Base-by-base conservation (phyloP, 2,113 vertebrate genomes). In the Jaculus jaculus region DNA sequence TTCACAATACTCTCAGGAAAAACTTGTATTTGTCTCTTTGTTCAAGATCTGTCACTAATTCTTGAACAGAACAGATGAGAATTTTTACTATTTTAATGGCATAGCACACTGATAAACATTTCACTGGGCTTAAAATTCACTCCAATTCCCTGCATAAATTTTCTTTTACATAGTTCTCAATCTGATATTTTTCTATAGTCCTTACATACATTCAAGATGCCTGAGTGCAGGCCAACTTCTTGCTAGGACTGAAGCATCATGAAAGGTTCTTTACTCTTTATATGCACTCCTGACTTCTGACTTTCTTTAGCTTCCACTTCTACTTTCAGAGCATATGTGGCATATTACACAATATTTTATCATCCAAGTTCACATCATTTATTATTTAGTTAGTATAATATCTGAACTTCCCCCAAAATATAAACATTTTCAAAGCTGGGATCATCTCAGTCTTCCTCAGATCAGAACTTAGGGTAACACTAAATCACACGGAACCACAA, bases 381-480 rank as follows among this genome's bases (percentile, higher is more conserved):
- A n/a, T n/a, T 75, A 78, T 10, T 54, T 85, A 47, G 37, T 78
- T 78, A 39, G 26, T 3, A 6, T 51, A 68, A 4, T 17, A 58
- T 7, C 17, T 11, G 66, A 32, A 0, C 0, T 3, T 11, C 17
- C 34, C 37, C 34, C 37, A 26, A 5, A 28, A 5, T 21, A 21
- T 51, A 26, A 73, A 85, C 1, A 42, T 1, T 89, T 81, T 51
- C 37, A 91, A 18, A 77, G 4, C 15, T 1, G 30, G 13, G 83
- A 6, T 4, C 12, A 18, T 63, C n/a, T 72, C 18, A 65, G 74
- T 73, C 65, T 75, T 85, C 65, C 26, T 63, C 73, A 24, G 73
- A 42, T n/a, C 66, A 24, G 2, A 69, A 0, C 9, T 3, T 37
- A 80, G 18, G 93, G 51, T 1, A 93, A 83, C 30, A 21, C 28